Evolutionary conservation across 2,113 vertebrate species (phyloP).

Genomic region (Chunga burmeisteri): DNA sequence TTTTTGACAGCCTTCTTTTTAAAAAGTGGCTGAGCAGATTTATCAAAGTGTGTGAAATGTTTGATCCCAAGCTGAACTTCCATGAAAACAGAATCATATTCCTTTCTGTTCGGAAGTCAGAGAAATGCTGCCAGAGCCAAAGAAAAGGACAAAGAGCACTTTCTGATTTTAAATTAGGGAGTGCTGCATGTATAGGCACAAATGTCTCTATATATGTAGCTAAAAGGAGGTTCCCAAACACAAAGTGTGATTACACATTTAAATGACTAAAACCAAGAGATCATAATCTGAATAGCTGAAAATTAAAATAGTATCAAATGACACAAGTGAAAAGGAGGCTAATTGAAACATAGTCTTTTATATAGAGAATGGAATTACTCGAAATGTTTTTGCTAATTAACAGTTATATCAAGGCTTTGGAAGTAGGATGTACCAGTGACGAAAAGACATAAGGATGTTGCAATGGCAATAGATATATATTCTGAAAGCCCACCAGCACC

Average conservation of each 20-base stretch:
- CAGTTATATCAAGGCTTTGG: neutral
- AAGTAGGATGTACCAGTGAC: neutral
- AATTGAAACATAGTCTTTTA: neutral
- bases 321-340: neutral
- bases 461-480: neutral
- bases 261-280: neutral
- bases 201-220: neutral
- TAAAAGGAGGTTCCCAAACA: neutral
- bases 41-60: conserved; percentile 27
- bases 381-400: neutral
- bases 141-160: conserved; percentile 5
- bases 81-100: conserved; percentile 24
- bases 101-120: neutral
- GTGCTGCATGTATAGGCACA: neutral
- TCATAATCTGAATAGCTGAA: neutral
- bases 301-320: neutral
- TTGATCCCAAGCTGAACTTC: conserved; percentile 51
- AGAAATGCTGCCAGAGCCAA: neutral
- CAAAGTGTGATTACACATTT: neutral
- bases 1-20: neutral
- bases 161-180: neutral
- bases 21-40: conserved; percentile 3
- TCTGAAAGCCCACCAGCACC: neutral
- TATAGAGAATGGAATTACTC: neutral
- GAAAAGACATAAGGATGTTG: neutral